These are phyloP conservation scores for Meandrina meandrites DNA, from an alignment of 92 coral and sea anemone genomes.

Conservation along the genomic window DNA sequence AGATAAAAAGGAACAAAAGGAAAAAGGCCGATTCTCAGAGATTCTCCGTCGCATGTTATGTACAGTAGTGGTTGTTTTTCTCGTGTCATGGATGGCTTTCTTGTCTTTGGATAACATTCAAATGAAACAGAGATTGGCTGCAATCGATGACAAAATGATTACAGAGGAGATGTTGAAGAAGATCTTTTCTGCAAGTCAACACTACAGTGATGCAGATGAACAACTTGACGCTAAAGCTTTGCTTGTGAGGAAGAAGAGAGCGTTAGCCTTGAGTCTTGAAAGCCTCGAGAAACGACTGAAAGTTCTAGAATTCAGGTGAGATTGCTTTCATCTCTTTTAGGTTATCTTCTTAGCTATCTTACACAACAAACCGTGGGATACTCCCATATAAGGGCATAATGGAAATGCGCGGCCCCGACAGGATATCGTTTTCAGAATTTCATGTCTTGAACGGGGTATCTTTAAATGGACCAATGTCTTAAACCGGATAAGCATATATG, in stretches of 20 bases:
- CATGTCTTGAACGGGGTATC: too few relatives aligned
- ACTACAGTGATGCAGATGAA: background rate
- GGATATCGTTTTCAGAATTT: too few relatives aligned
- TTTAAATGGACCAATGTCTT: too few relatives aligned
- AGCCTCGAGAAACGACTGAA: constrained; percentile 23
- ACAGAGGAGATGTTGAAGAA: background rate
- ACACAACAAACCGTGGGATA: too few relatives aligned
- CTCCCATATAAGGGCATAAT: too few relatives aligned
- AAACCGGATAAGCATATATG: too few relatives aligned
- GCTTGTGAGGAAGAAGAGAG: background rate
- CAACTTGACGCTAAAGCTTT: background rate
- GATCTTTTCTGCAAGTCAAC: background rate
- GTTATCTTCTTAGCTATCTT: too few relatives aligned
- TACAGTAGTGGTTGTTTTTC: background rate
- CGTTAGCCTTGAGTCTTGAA: constrained; percentile 2
- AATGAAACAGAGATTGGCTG: constrained; percentile 1
- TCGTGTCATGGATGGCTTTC: background rate
- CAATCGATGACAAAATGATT: background rate
- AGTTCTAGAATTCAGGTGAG: constrained; percentile 15
- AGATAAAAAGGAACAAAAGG: background rate
- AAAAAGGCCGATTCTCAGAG: background rate
- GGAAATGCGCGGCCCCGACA: too few relatives aligned
- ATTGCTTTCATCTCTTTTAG: background rate
- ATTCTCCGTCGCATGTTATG: background rate
- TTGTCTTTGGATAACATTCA: background rate